A percentile compares a stretch with the other conserved stretches of the same genome.
Evolutionary conservation across 2,888 invertebrate species (phyloP).

Genomic region (Drosophila neutralis): DNA sequence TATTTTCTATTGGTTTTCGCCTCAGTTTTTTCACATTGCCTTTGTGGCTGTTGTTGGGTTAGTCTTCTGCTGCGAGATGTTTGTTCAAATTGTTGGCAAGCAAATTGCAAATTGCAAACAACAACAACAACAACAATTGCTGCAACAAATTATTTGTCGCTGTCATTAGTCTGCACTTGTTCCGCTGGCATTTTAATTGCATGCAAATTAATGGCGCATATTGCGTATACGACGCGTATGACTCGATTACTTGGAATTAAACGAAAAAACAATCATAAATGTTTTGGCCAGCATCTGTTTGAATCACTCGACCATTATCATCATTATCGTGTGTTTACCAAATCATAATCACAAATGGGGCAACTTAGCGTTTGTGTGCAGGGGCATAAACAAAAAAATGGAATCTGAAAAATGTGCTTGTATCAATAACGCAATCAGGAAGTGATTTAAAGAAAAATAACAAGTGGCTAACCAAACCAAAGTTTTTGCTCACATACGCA

Average conservation of each 20-base stretch:
- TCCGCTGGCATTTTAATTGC: constrained; percentile 71
- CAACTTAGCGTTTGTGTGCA: constrained; percentile 39
- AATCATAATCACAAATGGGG: constrained; percentile 44
- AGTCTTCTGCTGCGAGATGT: constrained; percentile 10
- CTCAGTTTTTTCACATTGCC: neutral
- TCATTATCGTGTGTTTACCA: constrained; percentile 37
- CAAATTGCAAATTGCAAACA: constrained; percentile 27
- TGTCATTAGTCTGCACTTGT: constrained; percentile 58
- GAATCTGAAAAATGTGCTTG: neutral
- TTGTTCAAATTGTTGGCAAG: constrained; percentile 62
- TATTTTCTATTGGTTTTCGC: constrained; percentile 8
- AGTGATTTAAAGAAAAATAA: constrained; percentile 1
- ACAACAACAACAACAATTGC: constrained; percentile 39
- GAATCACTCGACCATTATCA: constrained; percentile 1
- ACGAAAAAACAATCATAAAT: constrained; percentile 58
- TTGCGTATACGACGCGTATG: constrained; percentile 69
- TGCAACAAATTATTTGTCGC: constrained; percentile 46
- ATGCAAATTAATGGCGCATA: constrained; percentile 68
- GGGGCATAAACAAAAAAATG: constrained; percentile 14
- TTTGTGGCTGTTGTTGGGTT: constrained; percentile 6
- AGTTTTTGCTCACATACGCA: neutral
- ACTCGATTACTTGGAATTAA: constrained; percentile 28
- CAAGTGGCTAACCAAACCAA: neutral
- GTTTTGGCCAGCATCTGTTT: constrained; percentile 27
- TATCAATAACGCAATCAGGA: constrained; percentile 9